Conservation (phyloP, 1,140 invertebrate species). For the Leptinotarsa defecta region DNA sequence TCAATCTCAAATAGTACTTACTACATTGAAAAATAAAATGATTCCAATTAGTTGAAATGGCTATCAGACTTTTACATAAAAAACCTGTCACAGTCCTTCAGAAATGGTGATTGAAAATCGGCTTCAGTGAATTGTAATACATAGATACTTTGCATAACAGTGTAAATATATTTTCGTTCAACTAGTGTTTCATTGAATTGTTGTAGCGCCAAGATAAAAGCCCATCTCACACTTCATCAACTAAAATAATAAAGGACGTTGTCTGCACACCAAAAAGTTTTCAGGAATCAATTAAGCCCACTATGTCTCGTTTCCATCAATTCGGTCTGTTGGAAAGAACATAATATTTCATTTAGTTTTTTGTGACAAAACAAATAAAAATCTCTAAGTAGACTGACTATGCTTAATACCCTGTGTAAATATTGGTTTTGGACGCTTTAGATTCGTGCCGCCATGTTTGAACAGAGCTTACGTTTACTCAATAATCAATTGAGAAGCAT, state of each 20-base stretch:
- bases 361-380: slow-evolving; percentile 30
- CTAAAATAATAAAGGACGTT: slow-evolving; percentile 17
- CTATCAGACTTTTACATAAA: no score
- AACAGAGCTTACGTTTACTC: slow-evolving; percentile 26
- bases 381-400: slow-evolving; percentile 27
- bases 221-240: slow-evolving; percentile 4
- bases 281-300: slow-evolving; percentile 12
- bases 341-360: slow-evolving; percentile 38
- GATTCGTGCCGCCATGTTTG: slow-evolving; percentile 26
- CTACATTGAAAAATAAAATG: no score
- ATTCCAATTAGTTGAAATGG: no score
- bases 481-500: slow-evolving; percentile 29
- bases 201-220: not conserved
- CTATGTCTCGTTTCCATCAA: not conserved
- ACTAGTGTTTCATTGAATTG: no score
- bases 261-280: slow-evolving; percentile 5
- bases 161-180: no score
- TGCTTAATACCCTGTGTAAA: slow-evolving; percentile 33
- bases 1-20: no score
- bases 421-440: slow-evolving; percentile 25
- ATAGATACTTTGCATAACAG: no score
- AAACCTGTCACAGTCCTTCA: no score
- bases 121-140: no score
- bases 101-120: no score
- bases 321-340: slow-evolving; percentile 14